Conservation (phyloP, 2,888 invertebrate genomes). For the Tryphoninae sp. region DNA sequence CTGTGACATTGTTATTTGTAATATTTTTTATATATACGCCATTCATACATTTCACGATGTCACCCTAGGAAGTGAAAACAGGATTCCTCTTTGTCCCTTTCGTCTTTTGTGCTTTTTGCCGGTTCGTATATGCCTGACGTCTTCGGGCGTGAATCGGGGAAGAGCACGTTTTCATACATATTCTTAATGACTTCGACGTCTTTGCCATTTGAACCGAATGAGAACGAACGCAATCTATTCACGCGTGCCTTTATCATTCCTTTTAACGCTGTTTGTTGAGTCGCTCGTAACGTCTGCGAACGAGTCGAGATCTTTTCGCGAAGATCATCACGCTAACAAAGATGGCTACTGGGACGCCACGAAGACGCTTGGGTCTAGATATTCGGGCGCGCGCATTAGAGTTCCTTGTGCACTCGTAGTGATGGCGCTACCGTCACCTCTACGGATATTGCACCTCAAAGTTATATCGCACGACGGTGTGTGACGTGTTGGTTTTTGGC, state of each 20-base stretch:
- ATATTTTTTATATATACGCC: too few species aligned
- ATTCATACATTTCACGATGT: neutral
- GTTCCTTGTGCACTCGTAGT: neutral
- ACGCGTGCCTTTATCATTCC: neutral
- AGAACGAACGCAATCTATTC: neutral
- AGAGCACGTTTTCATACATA: neutral
- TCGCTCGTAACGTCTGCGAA: neutral
- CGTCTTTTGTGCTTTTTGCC: neutral
- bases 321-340: neutral
- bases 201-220: neutral
- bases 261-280: neutral
- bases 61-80: neutral
- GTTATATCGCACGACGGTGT: neutral
- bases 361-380: neutral
- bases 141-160: neutral
- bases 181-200: neutral
- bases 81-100: neutral
- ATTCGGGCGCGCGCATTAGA: neutral
- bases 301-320: neutral
- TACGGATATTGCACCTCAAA: neutral
- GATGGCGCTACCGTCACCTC: neutral
- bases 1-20: too few species aligned
- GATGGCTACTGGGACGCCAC: neutral
- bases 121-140: neutral
- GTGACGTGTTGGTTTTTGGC: neutral